phyloP scores from a whole-genome alignment of 1,140 invertebrate genomes.

The Heliconius himera region DNA sequence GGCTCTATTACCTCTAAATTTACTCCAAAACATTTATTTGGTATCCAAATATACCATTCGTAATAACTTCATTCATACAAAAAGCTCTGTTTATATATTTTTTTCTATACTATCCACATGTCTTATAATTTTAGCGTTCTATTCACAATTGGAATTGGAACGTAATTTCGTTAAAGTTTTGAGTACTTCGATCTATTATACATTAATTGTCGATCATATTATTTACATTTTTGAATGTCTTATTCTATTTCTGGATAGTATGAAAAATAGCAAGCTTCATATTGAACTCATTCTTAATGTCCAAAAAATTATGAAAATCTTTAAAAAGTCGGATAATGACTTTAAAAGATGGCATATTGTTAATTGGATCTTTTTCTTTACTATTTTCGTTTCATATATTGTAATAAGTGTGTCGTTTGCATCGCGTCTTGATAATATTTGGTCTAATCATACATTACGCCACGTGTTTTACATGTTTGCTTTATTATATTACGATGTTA shows the following conservation, averaged over 20 bases:
- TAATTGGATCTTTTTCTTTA: slow-evolving; percentile 9
- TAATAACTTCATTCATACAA: neutral
- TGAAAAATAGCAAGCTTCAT: neutral
- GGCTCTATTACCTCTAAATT: neutral
- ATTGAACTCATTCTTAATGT: neutral
- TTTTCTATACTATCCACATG: neutral
- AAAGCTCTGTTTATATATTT: neutral
- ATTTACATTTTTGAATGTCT: slow-evolving; percentile 1
- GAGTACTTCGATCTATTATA: neutral
- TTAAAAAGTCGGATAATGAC: neutral
- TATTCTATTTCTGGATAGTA: neutral
- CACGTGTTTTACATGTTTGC: neutral
- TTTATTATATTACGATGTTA: slow-evolving; percentile 27
- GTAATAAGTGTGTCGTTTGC: neutral
- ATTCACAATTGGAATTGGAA: neutral
- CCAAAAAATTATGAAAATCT: neutral
- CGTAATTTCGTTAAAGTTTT: neutral
- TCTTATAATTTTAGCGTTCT: neutral
- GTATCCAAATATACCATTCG: neutral
- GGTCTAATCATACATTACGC: neutral
- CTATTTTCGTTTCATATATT: neutral
- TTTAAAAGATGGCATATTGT: neutral
- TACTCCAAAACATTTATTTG: neutral
- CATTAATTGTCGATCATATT: neutral
- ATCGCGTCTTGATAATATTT: neutral